Evolutionary conservation across 2,888 invertebrate species (phyloP), one percentile per base, ranked within the genome.

Genomic region (Campoplex nolae): DNA sequence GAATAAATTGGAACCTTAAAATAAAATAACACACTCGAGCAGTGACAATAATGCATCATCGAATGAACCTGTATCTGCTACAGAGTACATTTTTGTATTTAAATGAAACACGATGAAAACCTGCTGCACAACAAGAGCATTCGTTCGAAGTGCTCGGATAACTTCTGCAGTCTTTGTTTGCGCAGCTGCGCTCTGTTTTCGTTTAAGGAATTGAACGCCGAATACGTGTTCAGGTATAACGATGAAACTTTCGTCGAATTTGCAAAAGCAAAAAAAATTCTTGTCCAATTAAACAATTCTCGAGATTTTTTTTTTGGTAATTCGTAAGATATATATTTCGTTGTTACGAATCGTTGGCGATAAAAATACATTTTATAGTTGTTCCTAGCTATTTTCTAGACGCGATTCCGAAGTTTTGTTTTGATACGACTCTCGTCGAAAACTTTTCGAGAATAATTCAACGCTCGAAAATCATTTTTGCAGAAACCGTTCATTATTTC

Each of bases 201-300:
- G 54, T 74, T 54, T 23, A 38, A 42, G 11, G 62, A 81, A 65
- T 65, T 51, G 28, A 38, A 54, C 38, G 42, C 65, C 23, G 38
- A 54, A 81, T 11, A 28, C 67, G 35, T 32, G 28, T 18, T 3
- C 38, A 28, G 48, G 32, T 28, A 75, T 28, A 75, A 75, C 45
- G 75, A 42, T 23, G 75, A 75, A 28, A 45, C 75, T 75, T 62
- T 75, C 58, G 75, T 16, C 18, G 75, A 62, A 74, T 74, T 74
- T 11, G 23, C 6, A 51, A 73, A 58, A 58, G 13, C 7, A 28
- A 58, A 58, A 11, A 13, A 13, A 28, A 32, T 62, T 62, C 62
- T 32, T 32, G 16, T 32, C 58, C 58, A 58, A 58, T 58, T 58
- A 28, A 58, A 28, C 28, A 28, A 58, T 58, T 58, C 13, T 32